phyloP scores from a whole-genome alignment of 2,113 vertebrate genomes.

The Synchiropus splendidus region DNA sequence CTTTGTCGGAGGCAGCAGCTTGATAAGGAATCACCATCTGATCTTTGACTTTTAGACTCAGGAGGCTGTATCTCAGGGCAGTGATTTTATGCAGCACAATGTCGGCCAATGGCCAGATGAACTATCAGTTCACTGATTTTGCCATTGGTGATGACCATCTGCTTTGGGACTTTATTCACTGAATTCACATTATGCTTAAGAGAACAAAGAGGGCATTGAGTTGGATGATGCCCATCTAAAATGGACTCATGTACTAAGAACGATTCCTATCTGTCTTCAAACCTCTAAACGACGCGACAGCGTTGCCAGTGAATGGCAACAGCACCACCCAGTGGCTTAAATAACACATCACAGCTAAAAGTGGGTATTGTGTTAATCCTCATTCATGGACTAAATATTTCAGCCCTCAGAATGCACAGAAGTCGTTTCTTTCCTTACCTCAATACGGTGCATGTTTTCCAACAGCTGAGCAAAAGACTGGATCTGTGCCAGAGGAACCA shows the following conservation, averaged over 20 bases:
- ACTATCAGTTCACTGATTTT: constrained; percentile 39
- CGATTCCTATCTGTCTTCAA: too few species aligned
- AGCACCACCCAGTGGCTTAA: constrained; percentile 50
- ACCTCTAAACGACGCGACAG: too few species aligned
- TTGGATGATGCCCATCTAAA: too few species aligned
- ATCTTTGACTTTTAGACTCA: constrained; percentile 14
- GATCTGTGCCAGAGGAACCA: constrained; percentile 74
- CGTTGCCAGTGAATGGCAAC: constrained; percentile 7
- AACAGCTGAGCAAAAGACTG: constrained; percentile 77
- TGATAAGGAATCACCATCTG: too few species aligned
- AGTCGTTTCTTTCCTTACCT: too few species aligned
- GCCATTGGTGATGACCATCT: constrained; percentile 24
- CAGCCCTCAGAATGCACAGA: too few species aligned
- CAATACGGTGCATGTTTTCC: constrained; percentile 75
- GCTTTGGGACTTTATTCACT: background rate
- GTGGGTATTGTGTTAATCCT: too few species aligned
- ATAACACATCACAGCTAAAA: constrained; percentile 3
- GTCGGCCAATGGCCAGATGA: constrained; percentile 19
- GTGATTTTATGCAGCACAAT: constrained; percentile 39
- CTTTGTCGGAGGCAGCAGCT: constrained; percentile 9
- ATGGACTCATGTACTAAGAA: too few species aligned
- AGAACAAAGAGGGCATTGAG: too few species aligned
- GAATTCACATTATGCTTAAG: too few species aligned
- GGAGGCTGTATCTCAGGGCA: background rate
- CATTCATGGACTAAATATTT: too few species aligned